Percentiles rank a stretch among this genome's conserved stretches.
These are phyloP conservation scores for Penelope pileata DNA, from an alignment of 2,113 vertebrate genomes.

Conservation along the genomic window DNA sequence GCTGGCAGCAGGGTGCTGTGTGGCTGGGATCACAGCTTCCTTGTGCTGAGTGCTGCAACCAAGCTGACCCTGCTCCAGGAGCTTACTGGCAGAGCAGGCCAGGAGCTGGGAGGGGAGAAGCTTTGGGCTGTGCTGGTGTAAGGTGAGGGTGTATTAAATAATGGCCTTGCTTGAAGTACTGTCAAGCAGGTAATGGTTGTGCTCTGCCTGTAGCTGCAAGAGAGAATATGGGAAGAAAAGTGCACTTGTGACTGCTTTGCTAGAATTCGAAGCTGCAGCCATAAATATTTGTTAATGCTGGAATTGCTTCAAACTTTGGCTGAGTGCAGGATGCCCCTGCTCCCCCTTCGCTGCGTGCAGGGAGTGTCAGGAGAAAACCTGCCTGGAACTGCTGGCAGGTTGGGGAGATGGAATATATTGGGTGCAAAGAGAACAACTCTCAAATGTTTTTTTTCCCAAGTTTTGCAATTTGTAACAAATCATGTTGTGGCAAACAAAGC, in stretches of 20 bases:
- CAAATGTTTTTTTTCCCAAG: neutral
- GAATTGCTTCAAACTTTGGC: neutral
- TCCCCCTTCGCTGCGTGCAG: rapidly evolving
- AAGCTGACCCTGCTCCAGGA: too few species aligned
- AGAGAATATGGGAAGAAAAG: neutral
- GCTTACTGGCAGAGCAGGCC: neutral
- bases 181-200: neutral
- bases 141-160: too few species aligned
- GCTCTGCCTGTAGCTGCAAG: neutral
- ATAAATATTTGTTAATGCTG: neutral
- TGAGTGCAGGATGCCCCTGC: rapidly evolving
- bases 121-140: too few species aligned
- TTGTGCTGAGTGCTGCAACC: neutral
- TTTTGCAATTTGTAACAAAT: neutral
- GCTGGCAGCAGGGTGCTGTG: neutral
- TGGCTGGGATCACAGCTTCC: neutral
- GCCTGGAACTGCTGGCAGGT: neutral
- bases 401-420: neutral
- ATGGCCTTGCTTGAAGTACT: neutral
- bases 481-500: neutral
- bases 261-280: neutral
- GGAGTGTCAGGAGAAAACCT: neutral
- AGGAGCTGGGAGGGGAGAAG: neutral
- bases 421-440: neutral
- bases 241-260: neutral